Base-by-base conservation (phyloP, 2,113 vertebrate genomes). In the Helogale parvula region DNA sequence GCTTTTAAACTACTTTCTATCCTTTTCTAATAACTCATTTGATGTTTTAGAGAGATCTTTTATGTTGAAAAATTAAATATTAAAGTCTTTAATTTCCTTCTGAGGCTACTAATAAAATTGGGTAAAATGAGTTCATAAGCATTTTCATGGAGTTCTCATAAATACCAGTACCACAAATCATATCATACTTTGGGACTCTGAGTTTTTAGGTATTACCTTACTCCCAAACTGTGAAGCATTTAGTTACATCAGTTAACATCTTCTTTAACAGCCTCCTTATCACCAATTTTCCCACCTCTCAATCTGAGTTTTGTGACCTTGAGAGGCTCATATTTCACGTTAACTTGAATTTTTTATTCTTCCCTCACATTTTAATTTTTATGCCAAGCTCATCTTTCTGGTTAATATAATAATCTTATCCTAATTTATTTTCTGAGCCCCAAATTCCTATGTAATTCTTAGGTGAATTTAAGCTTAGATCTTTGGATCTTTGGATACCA, bases 21-120 rank as follows among this genome's bases (percentile, higher is more conserved):
- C 25, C 31, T 93, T 95, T 92, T 85, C 17, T 87, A 79, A 66
- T 79, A 95, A 95, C 66, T 77, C 33, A 77, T 50, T 88, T 41
- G 79, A 33, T 85, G 29, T 52, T 23, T 68, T 77, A 74, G 88
- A 90, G 84, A 97, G 50, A 38, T 72, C 4, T 76, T 97, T 96
- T 84, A 96, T 74, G 45, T 76, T 86, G 21, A 97, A 96, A 97
- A 91, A 85, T 87, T 96, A 94, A 95, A 95, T 90, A 82, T 82
- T 90, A 45, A 96, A 91, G 47, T 74, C 10, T 84, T 93, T 94
- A 54, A 94, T 94, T 96, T 92, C 21, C 47, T 96, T 95, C 35
- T 89, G 63, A 94, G 71, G 19, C 11, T 68, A 60, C 63, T 84
- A 92, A 90, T 94, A 92, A 93, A 87, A 68, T 17, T 71, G 68